Evolutionary conservation across 2,113 vertebrate species (phyloP).

Genomic region (Sorex araneus): DNA sequence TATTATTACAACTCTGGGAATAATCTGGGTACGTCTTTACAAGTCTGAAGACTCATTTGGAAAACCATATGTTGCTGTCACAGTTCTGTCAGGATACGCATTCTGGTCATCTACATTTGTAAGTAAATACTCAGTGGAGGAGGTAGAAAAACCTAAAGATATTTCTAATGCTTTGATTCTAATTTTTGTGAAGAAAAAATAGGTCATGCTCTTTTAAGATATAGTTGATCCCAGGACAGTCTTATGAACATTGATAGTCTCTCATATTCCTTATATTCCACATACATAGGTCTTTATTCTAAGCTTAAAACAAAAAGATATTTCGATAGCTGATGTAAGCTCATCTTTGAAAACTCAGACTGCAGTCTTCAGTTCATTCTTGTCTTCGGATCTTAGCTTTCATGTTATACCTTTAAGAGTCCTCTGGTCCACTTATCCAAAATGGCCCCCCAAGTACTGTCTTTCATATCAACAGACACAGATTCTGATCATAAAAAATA

Average conservation of each 20-base stretch:
- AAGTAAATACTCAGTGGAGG: constrained; percentile 56
- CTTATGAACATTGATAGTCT: no score
- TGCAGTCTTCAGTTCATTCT: background rate
- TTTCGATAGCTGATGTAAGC: background rate
- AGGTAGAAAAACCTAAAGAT: no score
- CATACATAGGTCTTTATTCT: background rate
- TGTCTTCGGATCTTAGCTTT: background rate
- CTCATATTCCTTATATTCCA: background rate
- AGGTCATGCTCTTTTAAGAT: no score
- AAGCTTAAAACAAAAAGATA: background rate
- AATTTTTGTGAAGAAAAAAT: background rate
- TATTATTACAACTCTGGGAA: background rate
- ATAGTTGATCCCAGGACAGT: background rate
- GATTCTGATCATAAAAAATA: no score
- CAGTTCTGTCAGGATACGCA: fast-evolving
- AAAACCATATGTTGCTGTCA: fast-evolving
- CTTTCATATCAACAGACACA: background rate
- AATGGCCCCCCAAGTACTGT: background rate
- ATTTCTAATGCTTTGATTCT: background rate
- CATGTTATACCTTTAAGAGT: background rate
- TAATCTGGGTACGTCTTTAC: constrained; percentile 41
- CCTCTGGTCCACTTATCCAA: background rate
- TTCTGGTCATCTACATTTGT: constrained; percentile 46
- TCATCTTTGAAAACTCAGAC: background rate
- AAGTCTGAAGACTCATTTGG: fast-evolving